Percentiles rank a stretch among this genome's conserved stretches.
Evolutionary conservation across 2,797 vertebrate species (phyloP).

Genomic region (Holocentrus rufus): DNA sequence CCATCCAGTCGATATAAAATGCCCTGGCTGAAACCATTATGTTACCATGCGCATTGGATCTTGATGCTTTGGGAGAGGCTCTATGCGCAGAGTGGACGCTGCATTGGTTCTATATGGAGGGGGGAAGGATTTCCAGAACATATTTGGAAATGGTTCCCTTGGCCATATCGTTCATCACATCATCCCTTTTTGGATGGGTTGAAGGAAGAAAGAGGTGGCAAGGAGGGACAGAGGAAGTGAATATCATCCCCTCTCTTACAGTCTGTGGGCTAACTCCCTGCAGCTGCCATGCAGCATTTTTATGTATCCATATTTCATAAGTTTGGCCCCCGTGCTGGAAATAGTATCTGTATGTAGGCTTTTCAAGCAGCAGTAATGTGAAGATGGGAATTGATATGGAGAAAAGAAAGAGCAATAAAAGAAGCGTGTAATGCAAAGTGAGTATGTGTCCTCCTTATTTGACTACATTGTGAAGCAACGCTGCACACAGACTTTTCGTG

Average conservation of each 20-base stretch:
- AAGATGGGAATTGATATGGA: conserved; percentile 57
- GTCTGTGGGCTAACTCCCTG: conserved; percentile 69
- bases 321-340: conserved; percentile 61
- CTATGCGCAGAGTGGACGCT: conserved; percentile 48
- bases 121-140: conserved; percentile 51
- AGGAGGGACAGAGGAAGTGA: conserved; percentile 50
- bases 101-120: conserved; percentile 66
- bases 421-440: conserved; percentile 37
- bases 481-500: conserved; percentile 2
- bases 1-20: conserved; percentile 31
- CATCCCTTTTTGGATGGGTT: conserved; percentile 53
- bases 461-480: conserved; percentile 23
- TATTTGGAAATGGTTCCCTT: conserved; percentile 54
- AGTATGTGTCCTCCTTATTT: conserved; percentile 37
- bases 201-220: conserved; percentile 62
- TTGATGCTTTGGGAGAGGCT: conserved; percentile 34
- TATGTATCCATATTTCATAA: conserved; percentile 76
- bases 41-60: conserved; percentile 16
- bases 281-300: conserved; percentile 69
- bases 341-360: conserved; percentile 67
- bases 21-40: conserved; percentile 39
- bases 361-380: conserved; percentile 20
- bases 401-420: conserved; percentile 56
- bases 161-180: conserved; percentile 57
- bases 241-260: conserved; percentile 53